Evolutionary conservation across 2,797 vertebrate species (phyloP).

Genomic region (Graptemys geographica): DNA sequence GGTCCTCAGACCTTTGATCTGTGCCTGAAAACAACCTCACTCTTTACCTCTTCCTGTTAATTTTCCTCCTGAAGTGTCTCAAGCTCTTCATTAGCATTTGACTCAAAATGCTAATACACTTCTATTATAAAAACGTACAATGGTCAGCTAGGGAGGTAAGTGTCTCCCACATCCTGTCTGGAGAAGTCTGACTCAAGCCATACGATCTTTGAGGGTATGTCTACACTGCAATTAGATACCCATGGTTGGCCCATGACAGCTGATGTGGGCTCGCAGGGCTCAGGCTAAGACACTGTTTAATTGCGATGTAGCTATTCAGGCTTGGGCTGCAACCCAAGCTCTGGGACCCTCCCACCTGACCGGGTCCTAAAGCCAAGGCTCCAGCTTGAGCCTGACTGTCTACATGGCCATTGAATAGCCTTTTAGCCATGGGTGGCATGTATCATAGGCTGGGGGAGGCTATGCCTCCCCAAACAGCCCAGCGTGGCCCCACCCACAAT

Average conservation of each 20-base stretch:
- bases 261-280: background rate
- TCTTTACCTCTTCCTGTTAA: too few relatives aligned
- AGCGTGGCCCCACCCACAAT: too few relatives aligned
- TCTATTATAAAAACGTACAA: background rate
- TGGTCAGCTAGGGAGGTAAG: background rate
- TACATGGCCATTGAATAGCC: background rate
- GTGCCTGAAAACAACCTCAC: too few relatives aligned
- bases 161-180: too few relatives aligned
- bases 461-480: too few relatives aligned
- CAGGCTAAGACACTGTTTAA: background rate
- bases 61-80: too few relatives aligned
- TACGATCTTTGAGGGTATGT: background rate
- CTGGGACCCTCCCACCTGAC: background rate
- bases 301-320: background rate
- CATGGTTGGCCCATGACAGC: background rate
- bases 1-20: too few relatives aligned
- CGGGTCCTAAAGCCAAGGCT: background rate
- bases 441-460: too few relatives aligned
- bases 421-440: background rate
- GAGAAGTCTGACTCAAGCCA: background rate
- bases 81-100: background rate
- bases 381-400: background rate
- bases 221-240: background rate
- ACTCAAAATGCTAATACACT: background rate
- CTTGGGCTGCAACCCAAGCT: too few relatives aligned